Conservation (phyloP, 2,797 vertebrate genomes). For the Poeciliopsis presidionis region DNA sequence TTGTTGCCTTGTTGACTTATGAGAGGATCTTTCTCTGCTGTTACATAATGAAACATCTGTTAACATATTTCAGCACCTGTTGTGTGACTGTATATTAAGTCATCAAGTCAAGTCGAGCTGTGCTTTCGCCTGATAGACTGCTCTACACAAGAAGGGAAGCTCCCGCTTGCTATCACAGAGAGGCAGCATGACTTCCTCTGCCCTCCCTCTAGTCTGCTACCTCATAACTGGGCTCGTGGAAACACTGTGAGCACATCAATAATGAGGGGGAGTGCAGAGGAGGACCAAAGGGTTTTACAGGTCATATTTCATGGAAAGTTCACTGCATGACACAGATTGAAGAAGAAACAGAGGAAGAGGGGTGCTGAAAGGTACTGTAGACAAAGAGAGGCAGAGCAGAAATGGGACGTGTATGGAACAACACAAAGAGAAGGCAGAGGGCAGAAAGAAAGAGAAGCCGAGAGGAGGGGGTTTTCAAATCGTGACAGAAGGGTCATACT, state of each 20-base stretch:
- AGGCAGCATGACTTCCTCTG: constrained; percentile 61
- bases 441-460: constrained; percentile 18
- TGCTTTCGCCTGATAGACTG: constrained; percentile 57
- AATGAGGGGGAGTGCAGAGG: constrained; percentile 67
- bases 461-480: constrained; percentile 43
- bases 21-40: constrained; percentile 56
- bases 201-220: constrained; percentile 55
- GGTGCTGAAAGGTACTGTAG: constrained; percentile 63
- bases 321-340: constrained; percentile 70
- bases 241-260: constrained; percentile 72
- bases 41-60: constrained; percentile 78
- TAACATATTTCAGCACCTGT: constrained; percentile 70
- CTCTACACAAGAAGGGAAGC: constrained; percentile 53
- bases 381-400: constrained; percentile 51
- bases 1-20: constrained; percentile 71
- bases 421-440: constrained; percentile 31
- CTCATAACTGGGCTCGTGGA: constrained; percentile 64
- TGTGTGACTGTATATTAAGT: constrained; percentile 64
- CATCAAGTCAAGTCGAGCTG: constrained; percentile 69
- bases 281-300: constrained; percentile 67
- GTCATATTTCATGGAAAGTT: constrained; percentile 74
- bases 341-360: constrained; percentile 60
- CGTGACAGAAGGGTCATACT: constrained; percentile 85
- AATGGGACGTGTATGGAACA: constrained; percentile 44
- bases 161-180: constrained; percentile 46